Evolutionary conservation across 2,888 invertebrate genomes (phyloP), one percentile per base, ranked within the genome.

Genomic region (Acanthosepion esculentum): DNA sequence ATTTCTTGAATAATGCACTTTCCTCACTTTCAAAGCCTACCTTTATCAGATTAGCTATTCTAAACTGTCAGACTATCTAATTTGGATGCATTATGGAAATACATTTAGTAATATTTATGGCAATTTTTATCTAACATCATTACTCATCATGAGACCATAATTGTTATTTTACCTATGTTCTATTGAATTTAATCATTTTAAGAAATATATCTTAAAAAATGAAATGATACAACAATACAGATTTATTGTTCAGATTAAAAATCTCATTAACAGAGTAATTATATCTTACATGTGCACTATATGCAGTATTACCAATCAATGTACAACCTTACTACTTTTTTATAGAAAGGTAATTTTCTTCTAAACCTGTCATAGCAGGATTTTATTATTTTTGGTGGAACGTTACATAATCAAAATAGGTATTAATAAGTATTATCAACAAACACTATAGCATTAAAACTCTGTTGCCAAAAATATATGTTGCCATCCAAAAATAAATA

Each of bases 31-130:
- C 15, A n/a, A n/a, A n/a, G 78, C 78, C 78, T 78, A 78, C n/a
- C 78, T 78, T 78, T n/a, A n/a, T 78, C 78, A 78, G n/a, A 78
- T 78, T 78, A 78, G n/a, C n/a, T 78, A n/a, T 78, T 78, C 78
- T n/a, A 78, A 78, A 78, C 78, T 78, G 78, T 33, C 78, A 78
- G 78, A 78, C 78, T 78, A 78, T 78, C 78, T 15, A n/a, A 33
- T n/a, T 33, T 78, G 23, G n/a, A 5, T 78, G 78, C 78, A n/a
- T 78, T 78, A 78, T 78, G 15, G n/a, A 18, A 78, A 78, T n/a
- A n/a, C 33, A n/a, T n/a, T 78, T 78, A 78, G 78, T 78, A n/a
- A 78, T 78, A n/a, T 78, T 78, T n/a, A 78, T 78, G 78, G 78
- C 78, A 78, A 78, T n/a, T n/a, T 29, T 41, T 92, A 26, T 92